Base-by-base conservation (phyloP, 2,888 invertebrate species). In the Tromatobia lineatoria region DNA sequence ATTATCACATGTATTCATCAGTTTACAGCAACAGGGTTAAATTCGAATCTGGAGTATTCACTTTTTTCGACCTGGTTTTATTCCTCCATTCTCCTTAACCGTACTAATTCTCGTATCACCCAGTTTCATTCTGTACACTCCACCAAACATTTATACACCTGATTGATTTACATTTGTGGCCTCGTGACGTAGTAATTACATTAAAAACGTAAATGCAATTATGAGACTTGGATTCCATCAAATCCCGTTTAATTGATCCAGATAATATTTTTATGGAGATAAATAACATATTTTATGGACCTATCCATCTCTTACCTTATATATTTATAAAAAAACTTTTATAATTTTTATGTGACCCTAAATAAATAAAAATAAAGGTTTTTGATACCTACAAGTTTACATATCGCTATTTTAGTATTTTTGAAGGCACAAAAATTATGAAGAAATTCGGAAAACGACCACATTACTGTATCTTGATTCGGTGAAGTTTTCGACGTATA, bases 101-200 rank as follows among this genome's bases (percentile, higher is more conserved):
- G 80, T 11, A 61, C 78, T 74, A 81, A 77, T 84, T 77, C 64
- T 38, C 61, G 29, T 23, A 61, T 77, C 73, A 23, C 64, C 54
- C 69, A 74, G 47, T 25, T 80, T 47, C 54, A 2, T 8, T 70
- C 69, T 11, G 15, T 47, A 20, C 42, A 54, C 59, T 34, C 18
- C 11, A 47, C 47, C 47, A 47, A 74, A 64, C 64, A 18, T 52
- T 64, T 75, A 6, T 38, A 61, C 64, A 18, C 20, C 13, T 42
- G 64, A 38, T 3, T 64, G 34, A 64, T 18, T 23, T 75, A 20
- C 13, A 15, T 61, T 8, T 18, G 59, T 52, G 64, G 52, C 64
- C 74, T 29, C 47, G 38, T 74, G 74, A 50, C 61, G 34, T 34
- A 20, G 3, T 8, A 1, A 13, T 47, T 38, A n/a, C 34, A 23